Base-by-base conservation (phyloP, 2,113 vertebrate species). In the Pollachius pollachius region DNA sequence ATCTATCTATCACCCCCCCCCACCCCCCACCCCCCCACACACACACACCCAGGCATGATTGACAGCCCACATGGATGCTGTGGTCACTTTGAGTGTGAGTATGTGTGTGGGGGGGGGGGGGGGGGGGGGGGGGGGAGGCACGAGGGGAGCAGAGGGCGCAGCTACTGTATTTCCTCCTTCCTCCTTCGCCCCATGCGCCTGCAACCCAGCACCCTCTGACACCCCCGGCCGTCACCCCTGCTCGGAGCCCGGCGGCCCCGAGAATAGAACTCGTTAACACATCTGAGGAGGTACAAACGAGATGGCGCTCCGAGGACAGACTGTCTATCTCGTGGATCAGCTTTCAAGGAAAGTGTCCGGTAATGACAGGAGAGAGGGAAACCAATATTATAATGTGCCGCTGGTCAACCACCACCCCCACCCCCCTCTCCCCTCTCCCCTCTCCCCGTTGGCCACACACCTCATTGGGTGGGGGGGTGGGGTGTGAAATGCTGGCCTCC, bases 191-290 rank as follows among this genome's bases (percentile, higher is more conserved):
- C 76, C 73, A 41, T 65, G 68, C 87, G 79, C 79, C 80, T 83
- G 83, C 79, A 79, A 84, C 80, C 76, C 81, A 70, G 84, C 88
- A 85, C 41, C 9, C 41, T 30, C 3, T 48, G 41, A 48, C 41
- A 13, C 8, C 41, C 8, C 37, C 9, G 37, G 41, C 41, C 8
- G 41, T 9, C 7, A 1, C 87, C 87, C 81, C 78, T 3, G 87
- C 83, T 86, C 86, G 81, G 76, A 87, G 90, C 83, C 85, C 82
- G 68, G 17, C 9, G 72, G 73, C 76, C 80, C 91, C 84, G 73
- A 84, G 89, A 92, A 93, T 93, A 92, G 91, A 92, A 92, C 89
- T 93, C 92, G 92, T 94, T 94, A 94, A 92, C 92, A 94, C 91
- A 74, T 93, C 41, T 91, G 89, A 88, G 89, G 91, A 92, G 92